phyloP scores from a whole-genome alignment of 2,113 vertebrate genomes.

The Lamprotornis superbus region DNA sequence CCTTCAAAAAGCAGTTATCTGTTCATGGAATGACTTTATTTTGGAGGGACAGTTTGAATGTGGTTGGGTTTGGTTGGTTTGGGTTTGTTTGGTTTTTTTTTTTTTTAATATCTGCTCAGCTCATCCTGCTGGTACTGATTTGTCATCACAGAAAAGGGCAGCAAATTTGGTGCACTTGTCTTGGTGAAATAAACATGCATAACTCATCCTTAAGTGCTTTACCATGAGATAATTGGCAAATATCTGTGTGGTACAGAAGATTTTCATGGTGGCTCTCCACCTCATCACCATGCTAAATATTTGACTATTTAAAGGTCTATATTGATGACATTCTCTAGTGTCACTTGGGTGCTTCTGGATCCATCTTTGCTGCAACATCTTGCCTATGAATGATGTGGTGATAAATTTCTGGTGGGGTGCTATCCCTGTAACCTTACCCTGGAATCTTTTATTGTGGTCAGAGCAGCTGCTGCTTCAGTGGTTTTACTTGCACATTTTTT shows the following conservation, averaged over 20 bases:
- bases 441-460: neutral
- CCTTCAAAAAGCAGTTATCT: neutral
- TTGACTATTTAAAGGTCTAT: rapidly evolving
- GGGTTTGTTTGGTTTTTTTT: neutral
- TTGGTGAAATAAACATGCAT: neutral
- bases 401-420: neutral
- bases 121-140: neutral
- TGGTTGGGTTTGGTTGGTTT: neutral
- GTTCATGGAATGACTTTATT: neutral
- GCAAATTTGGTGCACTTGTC: neutral
- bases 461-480: neutral
- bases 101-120: neutral
- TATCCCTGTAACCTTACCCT: neutral
- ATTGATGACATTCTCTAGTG: neutral
- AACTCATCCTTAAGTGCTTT: neutral
- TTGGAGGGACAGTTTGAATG: neutral
- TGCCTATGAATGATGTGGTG: neutral
- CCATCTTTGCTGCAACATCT: neutral
- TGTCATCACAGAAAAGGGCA: neutral
- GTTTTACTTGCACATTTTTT: neutral
- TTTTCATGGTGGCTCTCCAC: neutral
- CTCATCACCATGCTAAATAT: neutral
- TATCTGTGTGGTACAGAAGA: neutral
- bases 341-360: neutral
- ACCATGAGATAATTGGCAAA: neutral